Base-by-base conservation (phyloP, 2,797 vertebrate species). In the Micromesistius poutassou region DNA sequence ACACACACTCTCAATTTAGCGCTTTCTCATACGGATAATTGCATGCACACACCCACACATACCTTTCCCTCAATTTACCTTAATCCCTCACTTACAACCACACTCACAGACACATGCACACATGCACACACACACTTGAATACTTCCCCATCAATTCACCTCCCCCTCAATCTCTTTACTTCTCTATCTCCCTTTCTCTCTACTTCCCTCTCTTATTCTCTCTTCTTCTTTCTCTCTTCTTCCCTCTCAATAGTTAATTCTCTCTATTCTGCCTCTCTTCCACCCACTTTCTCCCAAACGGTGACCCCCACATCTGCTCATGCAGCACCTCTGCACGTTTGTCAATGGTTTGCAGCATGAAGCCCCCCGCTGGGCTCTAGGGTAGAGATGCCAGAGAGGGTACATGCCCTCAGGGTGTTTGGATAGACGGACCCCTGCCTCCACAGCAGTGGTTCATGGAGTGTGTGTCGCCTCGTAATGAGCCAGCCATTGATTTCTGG, bases 401-500 rank as follows among this genome's bases (percentile, higher is more conserved):
- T 85, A 84, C 10, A 12, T 42, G 40, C 40, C 85, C 76, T 68
- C 38, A 77, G 87, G 89, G 86, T 88, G 79, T 89, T 89, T 91
- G 86, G 86, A 84, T 78, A 86, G 84, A 30, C 5, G 19, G 46
- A 50, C 46, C 79, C 79, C 85, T 84, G 79, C 82, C 78, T 85
- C 84, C 85, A 87, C 88, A 91, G 87, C 89, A 88, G 89, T 84
- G 85, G 87, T 81, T 84, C 82, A 55, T 1, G 82, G 76, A 77
- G 83, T 82, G 79, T 78, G 74, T 71, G 87, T 42, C 73, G 79
- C 84, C 88, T 87, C 83, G 87, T 88, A 91, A 92, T 90, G 86
- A 91, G 87, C 81, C 75, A 30, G 77, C 87, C 87, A 91, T 91
- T 91, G 89, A 91, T 91, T 91, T 83, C 83, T 80, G 82, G 82